These are phyloP conservation scores for Mantis religiosa DNA, from an alignment of 2,888 invertebrate genomes.

Conservation along the genomic window DNA sequence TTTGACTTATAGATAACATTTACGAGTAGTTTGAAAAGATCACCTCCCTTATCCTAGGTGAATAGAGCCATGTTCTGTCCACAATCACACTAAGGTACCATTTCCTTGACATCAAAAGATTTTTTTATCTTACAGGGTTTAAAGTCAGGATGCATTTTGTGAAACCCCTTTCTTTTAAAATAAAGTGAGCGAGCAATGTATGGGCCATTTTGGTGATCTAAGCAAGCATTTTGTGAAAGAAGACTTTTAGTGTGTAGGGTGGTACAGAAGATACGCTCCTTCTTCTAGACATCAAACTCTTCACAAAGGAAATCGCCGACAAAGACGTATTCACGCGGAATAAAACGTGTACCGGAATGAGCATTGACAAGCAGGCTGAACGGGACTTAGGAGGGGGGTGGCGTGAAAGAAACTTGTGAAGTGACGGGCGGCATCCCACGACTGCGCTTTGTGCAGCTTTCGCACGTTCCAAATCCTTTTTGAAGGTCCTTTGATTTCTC, in stretches of 20 bases:
- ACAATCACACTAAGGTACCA: too few species aligned
- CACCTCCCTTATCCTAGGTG: too few species aligned
- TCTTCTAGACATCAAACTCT: background rate
- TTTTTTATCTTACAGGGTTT: too few species aligned
- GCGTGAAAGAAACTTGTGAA: background rate
- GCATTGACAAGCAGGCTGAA: background rate
- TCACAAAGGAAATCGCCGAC: background rate
- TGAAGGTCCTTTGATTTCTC: background rate
- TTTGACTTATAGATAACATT: too few species aligned
- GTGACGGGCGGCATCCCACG: background rate
- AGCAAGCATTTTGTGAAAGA: background rate
- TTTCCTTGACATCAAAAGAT: too few species aligned
- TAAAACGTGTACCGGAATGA: background rate
- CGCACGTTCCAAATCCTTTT: background rate
- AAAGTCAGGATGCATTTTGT: too few species aligned
- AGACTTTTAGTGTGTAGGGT: too few species aligned
- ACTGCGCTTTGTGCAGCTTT: background rate
- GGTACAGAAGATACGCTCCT: background rate
- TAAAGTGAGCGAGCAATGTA: too few species aligned
- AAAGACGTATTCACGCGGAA: background rate
- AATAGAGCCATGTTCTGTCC: too few species aligned
- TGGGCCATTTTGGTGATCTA: background rate
- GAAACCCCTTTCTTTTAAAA: too few species aligned
- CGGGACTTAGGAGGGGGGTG: too few species aligned
- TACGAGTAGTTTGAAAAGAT: too few species aligned